phyloP scores from a whole-genome alignment of 1,140 invertebrate genomes.

The Rhagoletis zephyria region DNA sequence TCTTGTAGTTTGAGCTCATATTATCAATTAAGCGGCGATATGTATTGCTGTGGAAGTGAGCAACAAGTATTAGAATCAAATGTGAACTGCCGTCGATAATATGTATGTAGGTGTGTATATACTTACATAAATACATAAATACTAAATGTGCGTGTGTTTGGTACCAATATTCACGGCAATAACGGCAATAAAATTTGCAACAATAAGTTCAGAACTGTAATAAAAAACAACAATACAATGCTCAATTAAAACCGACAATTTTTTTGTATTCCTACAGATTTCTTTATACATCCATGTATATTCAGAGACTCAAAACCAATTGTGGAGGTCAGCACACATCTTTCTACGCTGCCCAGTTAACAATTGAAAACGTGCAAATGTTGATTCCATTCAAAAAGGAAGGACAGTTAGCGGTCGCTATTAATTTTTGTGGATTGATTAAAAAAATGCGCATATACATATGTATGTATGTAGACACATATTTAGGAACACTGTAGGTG shows the following conservation, averaged over 20 bases:
- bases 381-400: constrained; percentile 23
- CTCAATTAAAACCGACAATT: constrained; percentile 4
- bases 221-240: neutral
- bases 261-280: neutral
- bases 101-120: neutral
- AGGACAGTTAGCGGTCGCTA: neutral
- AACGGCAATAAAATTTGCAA: neutral
- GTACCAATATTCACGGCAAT: neutral
- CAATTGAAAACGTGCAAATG: neutral
- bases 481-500: too few species aligned
- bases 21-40: neutral
- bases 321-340: neutral
- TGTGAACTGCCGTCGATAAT: neutral
- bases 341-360: neutral
- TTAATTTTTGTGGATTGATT: neutral
- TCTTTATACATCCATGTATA: too few species aligned
- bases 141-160: neutral
- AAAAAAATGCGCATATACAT: neutral
- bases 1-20: neutral
- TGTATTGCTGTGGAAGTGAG: neutral
- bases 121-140: neutral
- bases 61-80: neutral
- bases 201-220: constrained; percentile 14
- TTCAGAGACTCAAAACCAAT: constrained; percentile 6
- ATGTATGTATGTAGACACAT: neutral